Conservation (phyloP, 2,797 vertebrate genomes). For the Babyrousa celebensis region DNA sequence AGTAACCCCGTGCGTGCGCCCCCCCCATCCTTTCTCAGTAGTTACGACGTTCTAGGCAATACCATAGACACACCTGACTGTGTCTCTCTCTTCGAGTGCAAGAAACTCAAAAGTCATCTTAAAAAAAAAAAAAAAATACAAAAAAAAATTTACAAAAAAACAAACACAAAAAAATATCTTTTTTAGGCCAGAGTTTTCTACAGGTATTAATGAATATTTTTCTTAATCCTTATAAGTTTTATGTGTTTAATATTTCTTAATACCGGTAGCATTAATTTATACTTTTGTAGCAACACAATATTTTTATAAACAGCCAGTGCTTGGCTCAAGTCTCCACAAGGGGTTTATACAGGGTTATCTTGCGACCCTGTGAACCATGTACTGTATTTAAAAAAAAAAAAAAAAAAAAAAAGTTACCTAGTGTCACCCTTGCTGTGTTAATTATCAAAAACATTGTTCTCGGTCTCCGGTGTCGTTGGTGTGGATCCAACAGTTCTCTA, state of each 20-base stretch:
- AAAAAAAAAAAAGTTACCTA: conserved; percentile 95
- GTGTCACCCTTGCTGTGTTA: conserved; percentile 98
- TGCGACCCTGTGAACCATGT: conserved; percentile 95
- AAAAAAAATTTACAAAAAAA: conserved; percentile 90
- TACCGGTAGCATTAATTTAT: conserved; percentile 99
- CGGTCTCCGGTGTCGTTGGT: conserved; percentile 89
- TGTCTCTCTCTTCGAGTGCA: conserved; percentile 88
- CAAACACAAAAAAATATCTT: conserved; percentile 93
- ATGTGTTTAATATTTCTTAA: conserved; percentile 98
- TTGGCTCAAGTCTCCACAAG: conserved; percentile 94
- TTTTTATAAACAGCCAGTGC: conserved; percentile 98
- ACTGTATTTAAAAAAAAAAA: conserved; percentile 94
- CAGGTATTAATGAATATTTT: conserved; percentile 98
- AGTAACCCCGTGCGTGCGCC: conserved; percentile 79
- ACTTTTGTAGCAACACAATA: conserved; percentile 99
- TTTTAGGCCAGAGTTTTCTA: conserved; percentile 95
- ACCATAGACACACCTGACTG: conserved; percentile 88
- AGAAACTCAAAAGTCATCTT: conserved; percentile 92
- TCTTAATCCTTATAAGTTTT: conserved; percentile 95
- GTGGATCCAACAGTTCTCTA: conserved; percentile 85
- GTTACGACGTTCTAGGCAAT: conserved; percentile 92
- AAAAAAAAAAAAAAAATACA: conserved; percentile 85
- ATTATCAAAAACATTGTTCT: conserved; percentile 92
- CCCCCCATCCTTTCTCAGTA: conserved; percentile 88
- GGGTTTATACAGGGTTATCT: conserved; percentile 91